phyloP scores from a whole-genome alignment of 2,888 invertebrate genomes.

The Chymomyza amoena region DNA sequence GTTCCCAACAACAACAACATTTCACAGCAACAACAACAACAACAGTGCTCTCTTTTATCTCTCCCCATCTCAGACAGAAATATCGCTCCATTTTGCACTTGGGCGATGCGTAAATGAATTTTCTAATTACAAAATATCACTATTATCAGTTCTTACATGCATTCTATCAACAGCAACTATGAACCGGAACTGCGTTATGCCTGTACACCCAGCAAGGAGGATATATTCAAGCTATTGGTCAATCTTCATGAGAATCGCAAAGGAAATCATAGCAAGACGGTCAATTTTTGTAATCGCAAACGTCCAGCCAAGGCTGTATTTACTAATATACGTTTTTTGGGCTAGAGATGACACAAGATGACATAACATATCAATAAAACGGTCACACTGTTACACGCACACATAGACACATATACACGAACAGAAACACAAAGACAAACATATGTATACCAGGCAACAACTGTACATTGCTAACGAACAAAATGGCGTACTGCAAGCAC shows the following conservation, averaged over 20 bases:
- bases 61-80: constrained; percentile 18
- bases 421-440: constrained; percentile 35
- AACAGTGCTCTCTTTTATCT: background rate
- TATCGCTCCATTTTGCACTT: background rate
- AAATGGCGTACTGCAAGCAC: constrained; percentile 35
- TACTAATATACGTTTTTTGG: constrained; percentile 83
- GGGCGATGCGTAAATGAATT: constrained; percentile 14
- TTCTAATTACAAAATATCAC: constrained; percentile 44
- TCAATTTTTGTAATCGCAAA: constrained; percentile 83
- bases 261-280: constrained; percentile 80
- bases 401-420: background rate
- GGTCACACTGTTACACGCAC: background rate
- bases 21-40: background rate
- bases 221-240: constrained; percentile 82
- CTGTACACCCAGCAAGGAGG: constrained; percentile 83
- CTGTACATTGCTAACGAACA: constrained; percentile 67
- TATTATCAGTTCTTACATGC: constrained; percentile 72
- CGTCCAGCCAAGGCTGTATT: constrained; percentile 82
- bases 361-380: background rate
- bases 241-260: constrained; percentile 82
- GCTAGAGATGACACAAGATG: constrained; percentile 71
- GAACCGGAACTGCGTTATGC: constrained; percentile 82
- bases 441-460: constrained; percentile 70
- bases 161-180: constrained; percentile 78
- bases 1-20: constrained; percentile 10